Evolutionary conservation across 2,113 vertebrate genomes (phyloP).

Genomic region (Siniperca knerii): DNA sequence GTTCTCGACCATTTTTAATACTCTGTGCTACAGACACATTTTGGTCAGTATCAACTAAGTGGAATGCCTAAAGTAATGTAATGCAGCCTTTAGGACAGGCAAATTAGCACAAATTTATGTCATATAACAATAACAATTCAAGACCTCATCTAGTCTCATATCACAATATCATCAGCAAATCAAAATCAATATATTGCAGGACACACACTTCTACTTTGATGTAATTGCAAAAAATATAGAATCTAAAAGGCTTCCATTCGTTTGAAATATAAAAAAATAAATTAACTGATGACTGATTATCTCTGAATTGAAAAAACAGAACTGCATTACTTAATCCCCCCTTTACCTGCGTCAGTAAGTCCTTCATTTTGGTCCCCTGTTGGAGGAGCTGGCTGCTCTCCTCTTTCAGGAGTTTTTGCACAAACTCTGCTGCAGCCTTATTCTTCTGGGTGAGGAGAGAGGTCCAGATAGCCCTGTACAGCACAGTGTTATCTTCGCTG

Average conservation of each 20-base stretch:
- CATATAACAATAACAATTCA: not conserved
- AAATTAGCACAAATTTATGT: not conserved
- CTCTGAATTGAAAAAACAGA: slow-evolving; percentile 7
- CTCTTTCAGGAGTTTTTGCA: slow-evolving; percentile 88
- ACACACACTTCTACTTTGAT: not conserved
- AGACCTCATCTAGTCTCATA: not conserved
- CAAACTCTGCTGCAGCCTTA: slow-evolving; percentile 86
- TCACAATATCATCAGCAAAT: not conserved
- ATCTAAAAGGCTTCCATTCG: not conserved
- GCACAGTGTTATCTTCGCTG: slow-evolving; percentile 88
- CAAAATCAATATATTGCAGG: not conserved
- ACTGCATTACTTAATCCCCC: slow-evolving; percentile 13
- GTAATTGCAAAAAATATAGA: not conserved
- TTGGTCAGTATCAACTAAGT: too few relatives aligned
- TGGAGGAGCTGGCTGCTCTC: slow-evolving; percentile 88
- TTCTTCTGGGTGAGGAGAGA: slow-evolving; percentile 92
- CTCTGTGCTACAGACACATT: too few relatives aligned
- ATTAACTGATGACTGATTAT: slow-evolving; percentile 1
- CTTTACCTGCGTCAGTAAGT: slow-evolving; percentile 88
- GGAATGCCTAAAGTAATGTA: too few relatives aligned
- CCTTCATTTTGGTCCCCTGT: slow-evolving; percentile 89
- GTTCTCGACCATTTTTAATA: too few relatives aligned
- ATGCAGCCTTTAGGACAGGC: not conserved
- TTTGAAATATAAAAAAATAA: slow-evolving; percentile 25
- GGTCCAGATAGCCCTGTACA: slow-evolving; percentile 92